These are phyloP conservation scores for Ophion ventricosus DNA, from an alignment of 2,888 invertebrate species.

Conservation along the genomic window DNA sequence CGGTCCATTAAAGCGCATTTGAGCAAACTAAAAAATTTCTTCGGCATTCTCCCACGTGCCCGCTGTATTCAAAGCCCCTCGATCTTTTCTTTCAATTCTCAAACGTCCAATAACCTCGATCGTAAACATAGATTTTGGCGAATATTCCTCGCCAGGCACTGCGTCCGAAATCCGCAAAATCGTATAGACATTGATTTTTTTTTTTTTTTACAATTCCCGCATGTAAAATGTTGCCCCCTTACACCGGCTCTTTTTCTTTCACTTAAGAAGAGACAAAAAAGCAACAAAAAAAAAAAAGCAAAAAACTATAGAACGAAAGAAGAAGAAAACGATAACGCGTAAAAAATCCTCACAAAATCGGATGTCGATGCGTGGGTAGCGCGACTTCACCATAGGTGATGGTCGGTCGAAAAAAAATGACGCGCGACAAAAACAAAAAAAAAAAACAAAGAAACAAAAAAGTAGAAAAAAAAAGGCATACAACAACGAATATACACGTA, in stretches of 20 bases:
- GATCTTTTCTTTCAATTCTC: too few relatives aligned
- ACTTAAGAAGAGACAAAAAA: not conserved
- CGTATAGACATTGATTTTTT: too few relatives aligned
- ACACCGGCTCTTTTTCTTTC: not conserved
- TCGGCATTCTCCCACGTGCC: too few relatives aligned
- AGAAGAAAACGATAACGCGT: not conserved
- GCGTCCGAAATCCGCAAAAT: too few relatives aligned
- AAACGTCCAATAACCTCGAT: too few relatives aligned
- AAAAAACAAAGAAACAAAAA: not conserved
- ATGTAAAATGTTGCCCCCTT: not conserved
- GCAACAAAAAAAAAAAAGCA: not conserved
- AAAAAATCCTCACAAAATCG: constrained; percentile 52
- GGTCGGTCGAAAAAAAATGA: constrained; percentile 55
- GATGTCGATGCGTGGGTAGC: constrained; percentile 52
- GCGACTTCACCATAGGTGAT: constrained; percentile 48
- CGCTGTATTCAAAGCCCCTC: too few relatives aligned
- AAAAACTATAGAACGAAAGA: not conserved
- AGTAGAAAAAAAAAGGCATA: constrained; percentile 25
- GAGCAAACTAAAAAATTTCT: too few relatives aligned
- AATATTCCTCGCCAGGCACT: too few relatives aligned
- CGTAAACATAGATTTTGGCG: too few relatives aligned
- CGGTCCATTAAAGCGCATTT: too few relatives aligned
- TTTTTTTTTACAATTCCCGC: too few relatives aligned
- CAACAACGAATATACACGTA: not conserved
- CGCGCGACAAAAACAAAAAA: too few relatives aligned